Conservation (phyloP, 2,797 vertebrate genomes). For the Acanthornis magna region DNA sequence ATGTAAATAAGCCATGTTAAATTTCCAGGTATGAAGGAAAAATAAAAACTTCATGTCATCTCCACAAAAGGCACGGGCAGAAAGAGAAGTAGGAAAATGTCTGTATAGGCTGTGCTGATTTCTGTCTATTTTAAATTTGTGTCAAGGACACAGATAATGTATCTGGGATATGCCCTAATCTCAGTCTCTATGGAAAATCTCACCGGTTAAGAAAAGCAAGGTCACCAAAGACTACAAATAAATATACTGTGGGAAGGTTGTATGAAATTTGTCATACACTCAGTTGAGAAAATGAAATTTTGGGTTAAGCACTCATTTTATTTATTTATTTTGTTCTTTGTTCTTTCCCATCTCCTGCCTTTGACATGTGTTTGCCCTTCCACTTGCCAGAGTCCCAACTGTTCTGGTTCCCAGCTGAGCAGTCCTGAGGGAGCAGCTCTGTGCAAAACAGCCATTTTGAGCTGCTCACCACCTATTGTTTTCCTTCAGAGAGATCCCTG, state of each 20-base stretch:
- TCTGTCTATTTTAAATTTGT: neutral
- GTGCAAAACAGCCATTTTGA: constrained; percentile 50
- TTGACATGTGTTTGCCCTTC: neutral
- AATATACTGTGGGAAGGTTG: neutral
- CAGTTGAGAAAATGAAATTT: neutral
- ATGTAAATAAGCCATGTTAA: neutral
- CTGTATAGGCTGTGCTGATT: neutral
- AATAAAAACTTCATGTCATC: neutral
- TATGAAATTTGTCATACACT: neutral
- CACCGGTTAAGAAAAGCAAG: neutral
- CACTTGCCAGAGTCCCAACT: neutral
- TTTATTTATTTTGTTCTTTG: neutral
- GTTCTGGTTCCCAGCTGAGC: neutral
- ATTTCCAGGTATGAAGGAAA: neutral
- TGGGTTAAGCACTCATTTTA: neutral
- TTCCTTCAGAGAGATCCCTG: neutral
- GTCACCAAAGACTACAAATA: neutral
- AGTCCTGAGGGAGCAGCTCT: neutral
- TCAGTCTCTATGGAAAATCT: neutral
- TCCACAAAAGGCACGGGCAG: neutral
- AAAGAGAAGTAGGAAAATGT: neutral
- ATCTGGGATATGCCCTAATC: neutral
- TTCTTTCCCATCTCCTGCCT: neutral
- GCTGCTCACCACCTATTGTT: neutral
- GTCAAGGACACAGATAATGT: neutral